Evolutionary conservation across 2,797 vertebrate genomes (phyloP), one percentile per base, ranked within the genome.

Genomic region (Bradypus variegatus): DNA sequence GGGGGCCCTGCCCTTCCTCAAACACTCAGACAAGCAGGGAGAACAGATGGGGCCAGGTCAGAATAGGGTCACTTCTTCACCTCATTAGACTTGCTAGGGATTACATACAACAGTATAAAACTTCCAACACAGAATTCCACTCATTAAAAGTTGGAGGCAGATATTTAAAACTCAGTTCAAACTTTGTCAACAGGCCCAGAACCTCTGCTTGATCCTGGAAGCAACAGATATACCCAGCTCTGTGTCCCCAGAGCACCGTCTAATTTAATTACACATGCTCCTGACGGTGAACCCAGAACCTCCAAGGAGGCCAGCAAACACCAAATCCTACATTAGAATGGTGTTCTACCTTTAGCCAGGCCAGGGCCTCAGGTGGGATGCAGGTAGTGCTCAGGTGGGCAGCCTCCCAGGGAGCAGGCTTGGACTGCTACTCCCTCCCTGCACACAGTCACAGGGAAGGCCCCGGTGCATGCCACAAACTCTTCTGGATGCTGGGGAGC

Each of bases 321-420:
- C 16, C 3, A 72, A 58, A 21, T 6, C 33, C 69, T 15, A 2
- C 5, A 1, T 58, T 3, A 55, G 31, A n/a, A 36, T 1, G 4
- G 5, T 64, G 31, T 31, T 65, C 31, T 29, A 1, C 3, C 25
- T 33, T 23, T 36, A 2, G 31, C 31, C 45, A 15, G 75, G 81
- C 5, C 0, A 33, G 29, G 21, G 15, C 12, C 2, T 13, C 41
- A 11, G 23, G 33, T 4, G 12, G 21, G 0, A 4, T 67, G 31
- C 50, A 33, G 69, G 69, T n/a, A 19, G 19, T 23, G 58, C 58
- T 23, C 58, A 58, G 58, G 58, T 23, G 31, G 3, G 18, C 9
- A 50, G 50, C 60, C 25, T 23, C 53, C 36, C 33, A 50, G 3
- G 8, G 0, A n/a, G 23, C 12, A 8, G 25, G 41, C 50, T 11